Percentiles rank a stretch among this genome's conserved stretches.
Conservation (phyloP, 37 sponge, comb jelly and placozoan genomes). For the Haliclona indistincta region DNA sequence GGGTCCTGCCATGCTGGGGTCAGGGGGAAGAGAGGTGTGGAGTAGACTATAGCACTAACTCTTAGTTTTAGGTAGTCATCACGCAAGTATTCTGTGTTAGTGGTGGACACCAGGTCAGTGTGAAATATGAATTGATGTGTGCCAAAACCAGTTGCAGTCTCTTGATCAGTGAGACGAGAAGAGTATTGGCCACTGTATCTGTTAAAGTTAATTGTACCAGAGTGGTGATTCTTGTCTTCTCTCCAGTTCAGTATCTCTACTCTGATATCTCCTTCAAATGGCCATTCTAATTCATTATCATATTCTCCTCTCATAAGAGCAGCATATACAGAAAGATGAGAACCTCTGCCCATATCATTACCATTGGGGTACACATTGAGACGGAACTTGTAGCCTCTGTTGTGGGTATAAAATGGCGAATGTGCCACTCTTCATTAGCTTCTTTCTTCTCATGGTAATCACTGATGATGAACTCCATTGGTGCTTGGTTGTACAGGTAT, state of each 20-base stretch:
- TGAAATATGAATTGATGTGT: not conserved
- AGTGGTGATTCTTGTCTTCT: not conserved
- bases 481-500: too few relatives aligned
- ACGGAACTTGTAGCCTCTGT: not conserved
- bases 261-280: not conserved
- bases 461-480: too few relatives aligned
- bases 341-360: not conserved
- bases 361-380: not conserved
- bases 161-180: not conserved
- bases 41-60: too few relatives aligned
- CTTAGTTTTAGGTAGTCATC: not conserved
- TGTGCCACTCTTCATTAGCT: too few relatives aligned
- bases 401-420: constrained; percentile 6
- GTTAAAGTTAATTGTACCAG: not conserved
- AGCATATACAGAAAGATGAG: not conserved
- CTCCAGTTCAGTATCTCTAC: not conserved
- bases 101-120: not conserved
- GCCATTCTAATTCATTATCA: constrained; percentile 9
- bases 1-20: too few relatives aligned
- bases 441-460: too few relatives aligned
- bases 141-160: not conserved
- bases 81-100: not conserved
- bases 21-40: too few relatives aligned
- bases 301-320: not conserved
- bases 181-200: too few relatives aligned